Base-by-base conservation (phyloP, 2,888 invertebrate species). In the Dolomedes plantarius region DNA sequence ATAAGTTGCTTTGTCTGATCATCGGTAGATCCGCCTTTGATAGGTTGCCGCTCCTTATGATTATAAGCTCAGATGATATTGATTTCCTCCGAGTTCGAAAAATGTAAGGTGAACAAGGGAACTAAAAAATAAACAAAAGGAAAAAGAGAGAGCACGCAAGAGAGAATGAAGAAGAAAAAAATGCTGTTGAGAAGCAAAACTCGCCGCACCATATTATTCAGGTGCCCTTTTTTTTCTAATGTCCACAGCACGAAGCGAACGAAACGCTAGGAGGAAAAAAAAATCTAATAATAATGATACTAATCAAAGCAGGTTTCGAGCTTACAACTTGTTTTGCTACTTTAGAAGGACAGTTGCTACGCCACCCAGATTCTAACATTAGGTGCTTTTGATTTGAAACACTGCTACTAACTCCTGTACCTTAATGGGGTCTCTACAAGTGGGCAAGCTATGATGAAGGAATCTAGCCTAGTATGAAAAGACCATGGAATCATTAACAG, bases 351-450 rank as follows among this genome's bases (percentile, higher is more conserved):
- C 29, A 65, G 31, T 65, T 13, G 13, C 11, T 29, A 65, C 31
- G n/a, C 65, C 65, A 65, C 29, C 31, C 31, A 65, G 65, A 16
- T 65, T n/a, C 65, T 31, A 65, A 65, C 65, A 65, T 29, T 65
- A 31, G n/a, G 31, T 29, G 29, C 11, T 65, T 65, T 65, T 65
- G 31, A 65, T 65, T 56, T 56, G 23, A 56, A 56, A 56, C 16
- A 56, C 23, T 56, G 56, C 56, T 23, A 56, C 56, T 23, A 23
- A 56, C 56, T 56, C 19, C 23, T 23, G 56, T 23, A 56, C 23
- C 56, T 1, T 56, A 56, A 56, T 56, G 56, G 56, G 56, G 46
- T 46, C 16, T 16, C 16, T 16, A 16, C 46, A 2, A 16, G 7
- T 13, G 46, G 16, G 46, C 46, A 13, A 46, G 46, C 46, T 46